phyloP scores from a whole-genome alignment of 2,797 vertebrate genomes.

The Rhynchonycteris naso region DNA sequence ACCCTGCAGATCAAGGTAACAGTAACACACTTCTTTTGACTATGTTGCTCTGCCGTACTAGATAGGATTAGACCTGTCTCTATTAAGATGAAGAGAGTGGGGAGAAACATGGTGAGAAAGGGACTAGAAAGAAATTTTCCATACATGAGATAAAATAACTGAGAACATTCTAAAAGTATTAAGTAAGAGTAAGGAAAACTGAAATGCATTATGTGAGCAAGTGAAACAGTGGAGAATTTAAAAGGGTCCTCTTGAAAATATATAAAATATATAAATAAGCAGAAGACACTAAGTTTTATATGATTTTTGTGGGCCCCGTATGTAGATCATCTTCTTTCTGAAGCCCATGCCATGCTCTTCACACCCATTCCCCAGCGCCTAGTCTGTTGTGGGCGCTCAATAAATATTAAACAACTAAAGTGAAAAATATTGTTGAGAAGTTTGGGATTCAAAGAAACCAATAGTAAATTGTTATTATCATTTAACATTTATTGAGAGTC shows the following conservation, averaged over 20 bases:
- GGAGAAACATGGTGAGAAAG: not conserved
- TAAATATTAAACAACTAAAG: conserved; percentile 79
- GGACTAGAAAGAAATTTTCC: not conserved
- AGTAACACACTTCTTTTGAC: not conserved
- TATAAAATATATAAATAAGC: not conserved
- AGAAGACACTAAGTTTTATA: not conserved
- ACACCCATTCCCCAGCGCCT: conserved; percentile 46
- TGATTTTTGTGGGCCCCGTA: not conserved
- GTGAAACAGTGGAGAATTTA: not conserved
- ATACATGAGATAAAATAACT: not conserved
- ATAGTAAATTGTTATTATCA: conserved; percentile 54
- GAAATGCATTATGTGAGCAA: not conserved
- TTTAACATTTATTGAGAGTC: conserved; percentile 83
- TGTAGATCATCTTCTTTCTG: not conserved
- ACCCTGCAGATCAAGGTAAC: not conserved
- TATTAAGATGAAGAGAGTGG: not conserved
- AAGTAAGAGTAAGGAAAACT: not conserved
- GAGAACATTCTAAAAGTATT: not conserved
- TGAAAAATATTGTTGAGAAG: conserved; percentile 20
- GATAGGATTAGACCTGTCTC: not conserved
- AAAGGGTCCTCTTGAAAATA: not conserved
- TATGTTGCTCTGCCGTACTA: not conserved
- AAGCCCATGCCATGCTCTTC: not conserved
- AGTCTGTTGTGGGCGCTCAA: conserved; percentile 77
- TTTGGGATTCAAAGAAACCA: conserved; percentile 76